A percentile compares a stretch with the other conserved stretches of the same genome.
Conservation (phyloP, 1,140 invertebrate species). For the Rhagoletis zephyria region DNA sequence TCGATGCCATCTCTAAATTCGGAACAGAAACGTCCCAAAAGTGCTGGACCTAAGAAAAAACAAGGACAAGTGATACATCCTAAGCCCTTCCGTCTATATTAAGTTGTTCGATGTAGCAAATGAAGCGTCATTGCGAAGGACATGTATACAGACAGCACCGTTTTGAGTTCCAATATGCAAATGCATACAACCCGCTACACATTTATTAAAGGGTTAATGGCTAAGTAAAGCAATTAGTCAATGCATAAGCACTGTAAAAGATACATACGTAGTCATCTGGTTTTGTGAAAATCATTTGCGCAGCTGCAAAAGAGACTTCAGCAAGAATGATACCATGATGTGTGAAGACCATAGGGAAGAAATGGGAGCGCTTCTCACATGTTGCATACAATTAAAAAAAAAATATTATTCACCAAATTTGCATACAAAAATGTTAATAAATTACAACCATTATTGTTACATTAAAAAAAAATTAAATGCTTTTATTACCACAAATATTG, state of each 20-base stretch:
- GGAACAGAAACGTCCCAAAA: slow-evolving; percentile 69
- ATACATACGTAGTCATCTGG: background rate
- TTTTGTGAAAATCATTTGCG: slow-evolving; percentile 41
- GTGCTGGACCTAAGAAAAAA: slow-evolving; percentile 70
- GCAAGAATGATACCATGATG: background rate
- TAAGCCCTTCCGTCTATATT: slow-evolving; percentile 72
- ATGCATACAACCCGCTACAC: background rate
- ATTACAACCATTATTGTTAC: background rate
- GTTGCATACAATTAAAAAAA: background rate
- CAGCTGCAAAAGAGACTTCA: slow-evolving; percentile 20
- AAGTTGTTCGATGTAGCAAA: slow-evolving; percentile 40
- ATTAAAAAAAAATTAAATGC: background rate
- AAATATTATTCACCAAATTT: slow-evolving; percentile 39
- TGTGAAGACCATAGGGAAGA: background rate
- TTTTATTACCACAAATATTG: background rate
- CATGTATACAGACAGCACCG: background rate
- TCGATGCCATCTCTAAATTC: slow-evolving; percentile 72
- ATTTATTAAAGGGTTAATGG: background rate
- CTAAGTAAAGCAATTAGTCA: background rate
- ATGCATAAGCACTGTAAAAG: background rate
- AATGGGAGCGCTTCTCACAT: background rate
- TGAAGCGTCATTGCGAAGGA: background rate
- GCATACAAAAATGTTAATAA: slow-evolving; percentile 17
- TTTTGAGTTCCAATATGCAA: background rate
- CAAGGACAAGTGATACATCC: slow-evolving; percentile 68